Evolutionary conservation across 1,140 invertebrate genomes (phyloP).

Genomic region (Zophobas morio): DNA sequence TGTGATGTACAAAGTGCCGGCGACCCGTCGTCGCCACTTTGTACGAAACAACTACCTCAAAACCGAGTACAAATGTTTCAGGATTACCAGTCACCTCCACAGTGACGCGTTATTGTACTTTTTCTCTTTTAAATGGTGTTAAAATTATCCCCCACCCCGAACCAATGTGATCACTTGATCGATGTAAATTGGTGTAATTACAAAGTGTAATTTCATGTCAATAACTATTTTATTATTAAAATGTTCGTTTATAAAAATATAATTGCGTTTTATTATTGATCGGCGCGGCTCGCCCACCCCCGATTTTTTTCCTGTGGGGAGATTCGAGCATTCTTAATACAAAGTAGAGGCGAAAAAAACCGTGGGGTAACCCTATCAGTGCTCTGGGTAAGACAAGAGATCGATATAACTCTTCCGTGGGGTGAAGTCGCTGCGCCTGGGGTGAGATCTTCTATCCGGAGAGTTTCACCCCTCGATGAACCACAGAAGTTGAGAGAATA

Average conservation of each 20-base stretch:
- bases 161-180: conserved; percentile 59
- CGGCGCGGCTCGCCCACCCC: neutral
- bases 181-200: conserved; percentile 62
- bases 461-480: conserved; percentile 36
- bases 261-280: conserved; percentile 54
- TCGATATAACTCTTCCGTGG: conserved; percentile 69
- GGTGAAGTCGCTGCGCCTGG: conserved; percentile 63
- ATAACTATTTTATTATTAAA: conserved; percentile 67
- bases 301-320: conserved; percentile 39
- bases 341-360: conserved; percentile 57
- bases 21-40: conserved; percentile 24
- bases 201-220: conserved; percentile 64
- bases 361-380: conserved; percentile 66
- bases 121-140: conserved; percentile 34
- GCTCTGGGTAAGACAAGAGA: conserved; percentile 66
- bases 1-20: conserved; percentile 30
- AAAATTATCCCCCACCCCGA: conserved; percentile 45
- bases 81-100: conserved; percentile 4
- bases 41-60: conserved; percentile 42
- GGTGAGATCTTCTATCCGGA: conserved; percentile 61
- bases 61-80: conserved; percentile 46
- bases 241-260: conserved; percentile 63
- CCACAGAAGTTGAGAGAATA: conserved; percentile 10
- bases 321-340: conserved; percentile 47
- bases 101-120: conserved; percentile 22